These are phyloP conservation scores for Pygocentrus nattereri DNA, from an alignment of 2,797 vertebrate species.

Conservation along the genomic window DNA sequence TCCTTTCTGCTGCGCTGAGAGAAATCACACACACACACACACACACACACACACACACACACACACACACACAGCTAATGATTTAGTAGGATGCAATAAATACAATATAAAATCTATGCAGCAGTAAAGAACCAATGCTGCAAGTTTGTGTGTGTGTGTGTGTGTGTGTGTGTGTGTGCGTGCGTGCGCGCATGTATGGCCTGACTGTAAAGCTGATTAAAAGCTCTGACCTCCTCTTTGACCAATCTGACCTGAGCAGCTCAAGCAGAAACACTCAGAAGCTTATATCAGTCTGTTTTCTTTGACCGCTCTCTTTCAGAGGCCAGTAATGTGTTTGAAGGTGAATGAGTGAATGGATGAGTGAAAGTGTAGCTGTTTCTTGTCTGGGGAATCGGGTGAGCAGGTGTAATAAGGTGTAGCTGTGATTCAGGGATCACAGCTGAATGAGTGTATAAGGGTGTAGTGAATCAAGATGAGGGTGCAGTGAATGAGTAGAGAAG, in stretches of 20 bases:
- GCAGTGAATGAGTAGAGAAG: no score
- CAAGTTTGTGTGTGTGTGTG: neutral
- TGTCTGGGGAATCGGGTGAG: no score
- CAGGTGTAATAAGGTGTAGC: no score
- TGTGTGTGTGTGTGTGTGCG: neutral
- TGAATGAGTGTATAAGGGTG: no score
- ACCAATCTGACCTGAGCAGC: neutral
- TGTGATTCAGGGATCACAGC: no score
- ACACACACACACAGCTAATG: neutral
- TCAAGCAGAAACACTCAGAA: neutral
- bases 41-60: neutral
- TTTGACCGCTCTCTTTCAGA: neutral
- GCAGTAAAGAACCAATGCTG: neutral
- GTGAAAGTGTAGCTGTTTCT: no score
- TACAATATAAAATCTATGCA: neutral
- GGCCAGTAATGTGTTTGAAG: neutral
- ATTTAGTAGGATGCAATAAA: neutral
- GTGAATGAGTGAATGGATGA: no score
- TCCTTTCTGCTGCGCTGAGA: neutral
- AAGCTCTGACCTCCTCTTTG: constrained; percentile 3
- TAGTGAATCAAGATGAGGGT: no score
- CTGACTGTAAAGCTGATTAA: constrained; percentile 1
- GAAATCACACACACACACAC: neutral
- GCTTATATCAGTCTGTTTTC: neutral
- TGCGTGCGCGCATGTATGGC: neutral